phyloP scores from a whole-genome alignment of 1,140 invertebrate genomes.

The Dryas iulia region DNA sequence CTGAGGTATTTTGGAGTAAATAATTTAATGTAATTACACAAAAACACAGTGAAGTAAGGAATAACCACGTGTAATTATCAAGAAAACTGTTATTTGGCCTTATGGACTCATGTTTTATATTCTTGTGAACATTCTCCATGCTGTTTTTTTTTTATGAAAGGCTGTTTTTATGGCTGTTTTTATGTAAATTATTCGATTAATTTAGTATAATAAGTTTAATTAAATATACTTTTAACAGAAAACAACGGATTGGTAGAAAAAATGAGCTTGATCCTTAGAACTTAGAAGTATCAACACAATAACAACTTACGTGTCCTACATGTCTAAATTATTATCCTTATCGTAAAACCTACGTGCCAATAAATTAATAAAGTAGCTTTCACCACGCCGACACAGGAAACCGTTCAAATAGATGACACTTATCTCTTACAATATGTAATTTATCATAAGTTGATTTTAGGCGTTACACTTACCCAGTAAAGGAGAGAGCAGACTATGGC shows the following conservation, averaged over 20 bases:
- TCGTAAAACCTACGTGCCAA: slow-evolving; percentile 16
- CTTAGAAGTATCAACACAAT: no score
- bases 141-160: not conserved
- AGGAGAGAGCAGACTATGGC: slow-evolving; percentile 68
- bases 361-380: slow-evolving; percentile 56
- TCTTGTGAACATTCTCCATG: not conserved
- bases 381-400: slow-evolving; percentile 66
- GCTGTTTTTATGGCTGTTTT: no score
- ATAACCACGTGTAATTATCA: not conserved
- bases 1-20: not conserved
- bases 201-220: not conserved
- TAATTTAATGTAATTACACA: slow-evolving; percentile 1
- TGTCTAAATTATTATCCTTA: slow-evolving; percentile 8
- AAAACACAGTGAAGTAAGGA: not conserved
- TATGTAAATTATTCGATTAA: no score
- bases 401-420: slow-evolving; percentile 70
- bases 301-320: no score
- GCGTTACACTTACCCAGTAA: slow-evolving; percentile 78
- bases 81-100: not conserved
- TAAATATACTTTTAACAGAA: no score
- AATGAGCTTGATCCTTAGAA: no score
- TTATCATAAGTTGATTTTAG: slow-evolving; percentile 76
- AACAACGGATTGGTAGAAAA: no score
- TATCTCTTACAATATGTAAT: slow-evolving; percentile 75
- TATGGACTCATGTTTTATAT: not conserved